Conservation (phyloP, 2,888 invertebrate genomes). For the Taphrorychus bicolor region DNA sequence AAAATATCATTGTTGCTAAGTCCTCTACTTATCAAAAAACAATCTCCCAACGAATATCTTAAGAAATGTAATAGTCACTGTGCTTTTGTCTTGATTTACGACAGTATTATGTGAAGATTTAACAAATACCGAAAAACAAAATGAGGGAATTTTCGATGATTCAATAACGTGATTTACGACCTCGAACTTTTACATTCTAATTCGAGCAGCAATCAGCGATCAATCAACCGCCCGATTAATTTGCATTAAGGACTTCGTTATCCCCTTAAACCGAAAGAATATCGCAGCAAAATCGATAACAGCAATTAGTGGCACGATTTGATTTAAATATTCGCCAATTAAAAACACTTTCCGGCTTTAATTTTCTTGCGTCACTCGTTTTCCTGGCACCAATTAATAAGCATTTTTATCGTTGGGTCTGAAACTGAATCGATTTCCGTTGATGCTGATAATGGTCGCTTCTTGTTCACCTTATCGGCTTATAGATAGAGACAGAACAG, state of each 20-base stretch:
- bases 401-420: slow-evolving; percentile 34
- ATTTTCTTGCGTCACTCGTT: slow-evolving; percentile 35
- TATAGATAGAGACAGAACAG: slow-evolving; percentile 8
- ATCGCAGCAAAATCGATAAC: slow-evolving; percentile 1
- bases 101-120: not conserved
- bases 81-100: not conserved
- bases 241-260: not conserved
- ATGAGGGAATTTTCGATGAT: not conserved
- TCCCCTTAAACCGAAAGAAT: not conserved
- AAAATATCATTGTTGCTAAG: too few relatives aligned
- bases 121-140: not conserved
- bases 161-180: not conserved
- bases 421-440: slow-evolving; percentile 33
- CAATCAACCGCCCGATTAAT: slow-evolving; percentile 7
- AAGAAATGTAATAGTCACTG: too few relatives aligned
- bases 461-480: slow-evolving; percentile 12
- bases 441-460: slow-evolving; percentile 26
- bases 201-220: not conserved
- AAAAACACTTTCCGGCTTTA: slow-evolving; percentile 20
- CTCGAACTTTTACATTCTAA: not conserved
- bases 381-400: slow-evolving; percentile 34
- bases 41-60: too few relatives aligned
- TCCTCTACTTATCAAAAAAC: too few relatives aligned
- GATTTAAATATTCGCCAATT: slow-evolving; percentile 25
- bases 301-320: slow-evolving; percentile 13